Base-by-base conservation (phyloP, 2,888 invertebrate species). In the Sarcophaga variegata region DNA sequence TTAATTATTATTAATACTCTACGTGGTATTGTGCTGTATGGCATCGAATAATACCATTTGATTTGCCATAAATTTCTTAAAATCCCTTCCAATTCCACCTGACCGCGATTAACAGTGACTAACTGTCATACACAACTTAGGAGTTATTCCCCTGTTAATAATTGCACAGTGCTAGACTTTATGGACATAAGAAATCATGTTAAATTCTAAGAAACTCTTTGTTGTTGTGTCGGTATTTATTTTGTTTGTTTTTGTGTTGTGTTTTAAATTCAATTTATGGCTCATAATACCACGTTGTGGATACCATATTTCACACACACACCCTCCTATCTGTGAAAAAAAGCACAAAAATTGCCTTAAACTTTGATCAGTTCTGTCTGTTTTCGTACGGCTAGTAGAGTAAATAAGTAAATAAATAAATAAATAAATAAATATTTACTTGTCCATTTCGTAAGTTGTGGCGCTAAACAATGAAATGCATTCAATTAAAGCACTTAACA, bases 381-480 rank as follows among this genome's bases (percentile, higher is more conserved):
- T 49, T 49, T 49, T 11, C 8, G 37, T 37, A 37, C 8, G 37
- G 37, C 6, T 37, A 37, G 37, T 37, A 37, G 37, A 37, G 37
- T 37, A 37, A 37, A 37, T 37, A 37, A 37, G 4, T 37, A 37
- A 37, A 37, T 37, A 37, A 37, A 14, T 37, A 37, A 37, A 14
- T 37, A 37, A 37, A 37, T 37, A 37, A 37, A 14, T 54, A 54
- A 12, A 54, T 12, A 14, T 54, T 54, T 54, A 54, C 17, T 54
- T 54, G 54, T 54, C 54, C 37, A 37, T 37, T 54, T 17, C 54
- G 4, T 54, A 14, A 54, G 17, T 4, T 14, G 54, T 62, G 69
- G 74, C 62, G 49, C 69, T 75, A 62, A 77, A 69, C 62, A 81
- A 81, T 59, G 75, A 22, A 27, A 47, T 49, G 12, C 17, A 66